Conservation (phyloP, 2,888 invertebrate species). For the Orthosia gothica region DNA sequence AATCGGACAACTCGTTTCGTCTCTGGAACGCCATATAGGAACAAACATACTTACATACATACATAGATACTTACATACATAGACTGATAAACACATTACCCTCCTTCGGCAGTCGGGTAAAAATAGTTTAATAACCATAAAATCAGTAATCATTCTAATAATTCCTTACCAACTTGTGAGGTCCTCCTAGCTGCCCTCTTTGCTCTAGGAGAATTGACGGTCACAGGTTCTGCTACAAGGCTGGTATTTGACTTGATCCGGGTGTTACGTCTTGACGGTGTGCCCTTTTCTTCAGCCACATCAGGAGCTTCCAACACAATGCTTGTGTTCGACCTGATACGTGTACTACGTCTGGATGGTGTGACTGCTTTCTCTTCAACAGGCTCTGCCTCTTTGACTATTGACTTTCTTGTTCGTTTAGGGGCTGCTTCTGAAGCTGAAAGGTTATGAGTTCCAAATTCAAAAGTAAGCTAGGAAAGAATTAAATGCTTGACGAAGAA, state of each 20-base stretch:
- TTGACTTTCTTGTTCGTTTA: slow-evolving; percentile 76
- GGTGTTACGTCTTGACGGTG: slow-evolving; percentile 80
- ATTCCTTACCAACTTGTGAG: slow-evolving; percentile 81
- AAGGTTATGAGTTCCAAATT: slow-evolving; percentile 28
- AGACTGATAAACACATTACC: too few species aligned
- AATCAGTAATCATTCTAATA: not conserved
- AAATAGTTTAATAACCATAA: slow-evolving; percentile 2
- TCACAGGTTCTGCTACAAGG: slow-evolving; percentile 78
- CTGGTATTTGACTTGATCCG: slow-evolving; percentile 74
- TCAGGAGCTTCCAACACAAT: slow-evolving; percentile 78
- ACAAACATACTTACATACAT: too few species aligned
- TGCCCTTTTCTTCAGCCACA: slow-evolving; percentile 71
- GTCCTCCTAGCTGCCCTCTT: slow-evolving; percentile 83
- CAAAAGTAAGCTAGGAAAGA: not conserved
- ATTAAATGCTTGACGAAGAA: not conserved
- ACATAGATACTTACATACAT: too few species aligned
- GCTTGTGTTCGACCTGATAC: slow-evolving; percentile 83
- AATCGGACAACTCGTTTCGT: too few species aligned
- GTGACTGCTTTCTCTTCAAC: slow-evolving; percentile 78
- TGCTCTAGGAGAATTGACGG: slow-evolving; percentile 84
- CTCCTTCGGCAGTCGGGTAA: too few species aligned
- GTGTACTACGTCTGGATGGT: slow-evolving; percentile 83
- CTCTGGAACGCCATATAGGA: too few species aligned
- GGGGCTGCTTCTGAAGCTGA: slow-evolving; percentile 74
- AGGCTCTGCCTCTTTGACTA: slow-evolving; percentile 76